phyloP scores from a whole-genome alignment of 2,113 vertebrate genomes.

The Limanda limanda region DNA sequence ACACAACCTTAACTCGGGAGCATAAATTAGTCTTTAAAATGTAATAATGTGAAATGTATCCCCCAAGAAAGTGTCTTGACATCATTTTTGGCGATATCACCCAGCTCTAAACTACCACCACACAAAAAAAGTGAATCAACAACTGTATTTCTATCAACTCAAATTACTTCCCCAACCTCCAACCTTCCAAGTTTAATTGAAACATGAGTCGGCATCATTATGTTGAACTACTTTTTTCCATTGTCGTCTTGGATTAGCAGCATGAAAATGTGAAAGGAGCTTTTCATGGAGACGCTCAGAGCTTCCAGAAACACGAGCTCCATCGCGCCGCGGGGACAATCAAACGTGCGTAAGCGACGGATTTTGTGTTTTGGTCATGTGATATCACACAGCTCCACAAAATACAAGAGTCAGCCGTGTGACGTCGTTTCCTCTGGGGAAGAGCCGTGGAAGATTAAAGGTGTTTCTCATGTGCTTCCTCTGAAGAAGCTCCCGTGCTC shows the following conservation, averaged over 20 bases:
- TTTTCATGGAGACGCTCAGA: constrained; percentile 7
- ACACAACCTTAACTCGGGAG: no score
- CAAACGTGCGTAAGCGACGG: constrained; percentile 26
- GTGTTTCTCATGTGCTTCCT: constrained; percentile 67
- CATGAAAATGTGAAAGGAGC: constrained; percentile 21
- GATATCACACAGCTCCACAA: no score
- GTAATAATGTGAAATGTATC: no score
- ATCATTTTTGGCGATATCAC: no score
- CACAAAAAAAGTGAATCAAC: background rate
- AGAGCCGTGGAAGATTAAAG: constrained; percentile 68
- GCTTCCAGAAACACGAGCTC: constrained; percentile 41
- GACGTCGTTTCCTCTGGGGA: constrained; percentile 61
- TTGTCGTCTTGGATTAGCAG: constrained; percentile 37
- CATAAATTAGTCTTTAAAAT: no score
- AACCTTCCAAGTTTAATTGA: background rate
- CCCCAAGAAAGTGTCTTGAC: no score
- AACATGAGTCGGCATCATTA: background rate
- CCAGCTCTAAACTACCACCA: no score
- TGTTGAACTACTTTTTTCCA: constrained; percentile 20
- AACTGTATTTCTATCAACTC: background rate
- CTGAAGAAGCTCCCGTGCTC: constrained; percentile 54
- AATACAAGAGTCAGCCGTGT: background rate
- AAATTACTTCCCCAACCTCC: background rate
- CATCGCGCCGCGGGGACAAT: constrained; percentile 6
- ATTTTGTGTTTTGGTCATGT: constrained; percentile 7